Base-by-base conservation (phyloP, 35 echinoderm and acorn worm genomes). In the Hemicentrotus pulcherrimus region DNA sequence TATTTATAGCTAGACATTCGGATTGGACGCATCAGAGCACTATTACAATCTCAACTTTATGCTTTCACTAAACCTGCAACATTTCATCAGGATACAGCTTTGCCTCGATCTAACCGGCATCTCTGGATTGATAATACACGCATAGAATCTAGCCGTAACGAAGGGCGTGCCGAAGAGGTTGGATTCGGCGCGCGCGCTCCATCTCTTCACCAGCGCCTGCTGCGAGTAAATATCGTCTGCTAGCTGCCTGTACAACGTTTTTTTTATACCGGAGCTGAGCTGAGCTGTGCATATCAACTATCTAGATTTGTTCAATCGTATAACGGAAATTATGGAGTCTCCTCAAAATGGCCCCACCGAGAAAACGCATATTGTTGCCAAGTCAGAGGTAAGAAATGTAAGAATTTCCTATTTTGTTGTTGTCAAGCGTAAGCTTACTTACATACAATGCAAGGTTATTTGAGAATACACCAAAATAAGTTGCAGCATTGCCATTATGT, bases 361-460 rank as follows among this genome's bases (percentile, higher is more conserved):
- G 65, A 78, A 78, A 78, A 78, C 65, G 19, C 65, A 78, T n/a
- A 78, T 78, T 78, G 65, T 78, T 78, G 65, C 65, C 19, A 78
- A 78, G 65, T n/a, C 65, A 78, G 65, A 78, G 65, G 65, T 78
- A 78, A 78, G 65, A 41, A 41, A 41, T 41, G 35, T 41, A 41
- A 41, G 35, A 55, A 55, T 55, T 55, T 55, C 11, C 50, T 55
- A 0, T 10, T 1, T 55, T 55, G 10, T 10, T 55, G 1, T 55
- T 55, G 50, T 55, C n/a, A 55, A 55, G 12, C 9, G 35, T 41
- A 41, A 41, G 35, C 35, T 41, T 41, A 41, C 35, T 41, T 41
- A 41, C 35, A 41, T 41, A 3, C n/a, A n/a, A n/a, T 41, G 3
- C 35, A 41, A 41, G 35, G 35, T 41, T 41, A 41, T 41, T 41